Base-by-base conservation (phyloP, 2,113 vertebrate genomes). In the Alces alces region DNA sequence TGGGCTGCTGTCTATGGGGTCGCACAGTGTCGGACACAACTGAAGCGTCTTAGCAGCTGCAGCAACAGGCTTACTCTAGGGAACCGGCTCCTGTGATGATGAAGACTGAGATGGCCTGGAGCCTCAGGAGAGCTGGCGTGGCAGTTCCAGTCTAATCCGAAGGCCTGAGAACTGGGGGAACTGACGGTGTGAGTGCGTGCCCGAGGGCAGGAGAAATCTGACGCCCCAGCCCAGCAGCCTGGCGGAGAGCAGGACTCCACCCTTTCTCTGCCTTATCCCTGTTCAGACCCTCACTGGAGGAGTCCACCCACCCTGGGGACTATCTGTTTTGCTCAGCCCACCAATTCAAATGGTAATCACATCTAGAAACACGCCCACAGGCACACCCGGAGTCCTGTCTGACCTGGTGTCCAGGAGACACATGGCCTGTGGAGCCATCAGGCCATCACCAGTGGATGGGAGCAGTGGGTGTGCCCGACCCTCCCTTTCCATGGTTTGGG, bases 371-470 rank as follows among this genome's bases (percentile, higher is more conserved):
- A 45, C 4, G 21, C 27, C 64, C 64, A 60, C 30, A 33, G 17
- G 76, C 43, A 78, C 43, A 25, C 11, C 16, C 54, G 17, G 25
- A 0, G 5, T 30, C 6, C 25, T 2, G 6, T 93, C 30, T 43
- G 84, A 43, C 2, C 27, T 3, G 2, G 14, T 43, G 17, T 3
- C 8, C 1, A 0, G 33, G 55, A 27, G 6, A 39, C n/a, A 21
- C 0, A 3, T 19, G 57, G n/a, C 70, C 57, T 50, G 21, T 60
- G 2, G n/a, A 2, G 15, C 11, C 0, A 3, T 3, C 64, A 6
- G 6, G 39, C 27, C 28, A 0, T 43, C 70, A 3, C 19, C 6
- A 21, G n/a, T 1, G 25, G 78, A 10, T 0, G 0, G 58, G 17
- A 5, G 0, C 61, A 5, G 4, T 15, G 47, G 64, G 6, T n/a